Base-by-base conservation (phyloP, 2,888 invertebrate genomes). In the Epinotia bilunana region DNA sequence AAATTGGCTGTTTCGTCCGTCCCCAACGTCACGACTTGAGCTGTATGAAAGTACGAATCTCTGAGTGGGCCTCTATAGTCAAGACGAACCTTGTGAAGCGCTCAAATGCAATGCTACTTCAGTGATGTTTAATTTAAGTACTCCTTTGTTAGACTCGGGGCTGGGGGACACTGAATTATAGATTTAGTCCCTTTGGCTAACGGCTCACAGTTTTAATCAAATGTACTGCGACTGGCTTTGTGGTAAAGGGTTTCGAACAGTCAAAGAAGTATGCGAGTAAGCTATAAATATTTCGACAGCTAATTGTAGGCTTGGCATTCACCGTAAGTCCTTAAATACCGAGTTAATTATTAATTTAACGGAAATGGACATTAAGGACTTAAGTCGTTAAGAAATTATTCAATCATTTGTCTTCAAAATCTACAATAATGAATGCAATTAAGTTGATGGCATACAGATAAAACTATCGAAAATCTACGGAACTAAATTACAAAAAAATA, bases 121-220 rank as follows among this genome's bases (percentile, higher is more conserved):
- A 23, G 16, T 60, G 23, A 23, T 60, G 58, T 60, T 60, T 60
- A 60, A 60, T 60, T 60, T 60, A 60, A 23, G 13, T 23, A 13
- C 20, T 23, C 58, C 58, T 28, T 23, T 23, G 23, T 60, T 13
- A 23, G 12, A 60, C 58, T 58, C 23, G 3, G 23, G 16, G 28
- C 23, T 7, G 53, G n/a, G 53, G 58, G 58, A 39, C 58, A 13
- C 20, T 60, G 20, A 60, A 60, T 60, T 60, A 60, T 60, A 60
- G 13, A 60, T 60, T 23, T 23, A 23, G 53, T 13, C 13, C 28
- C 58, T 60, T 60, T 60, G 2, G 23, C 58, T n/a, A 53, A 60
- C 13, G 20, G 23, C 16, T 60, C 23, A 13, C 20, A 58, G 23
- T 60, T 23, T 60, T 60, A 60, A 60, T 60, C 58, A 60, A 60